phyloP scores from a whole-genome alignment of 2,113 vertebrate species.

The Odocoileus virginianus region DNA sequence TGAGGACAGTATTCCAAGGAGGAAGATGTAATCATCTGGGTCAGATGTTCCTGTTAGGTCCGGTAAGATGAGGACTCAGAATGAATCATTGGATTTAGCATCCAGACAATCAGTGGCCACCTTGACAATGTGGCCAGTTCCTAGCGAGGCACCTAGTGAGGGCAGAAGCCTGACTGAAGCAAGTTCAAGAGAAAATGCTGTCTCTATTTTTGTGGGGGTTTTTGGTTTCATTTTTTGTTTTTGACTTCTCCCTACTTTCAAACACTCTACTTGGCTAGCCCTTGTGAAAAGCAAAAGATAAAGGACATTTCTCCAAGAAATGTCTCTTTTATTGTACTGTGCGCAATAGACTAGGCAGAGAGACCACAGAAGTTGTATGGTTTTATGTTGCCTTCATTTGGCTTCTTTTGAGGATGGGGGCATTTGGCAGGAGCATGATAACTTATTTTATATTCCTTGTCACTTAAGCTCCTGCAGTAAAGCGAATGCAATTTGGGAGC shows the following conservation, averaged over 20 bases:
- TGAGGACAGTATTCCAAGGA: not conserved
- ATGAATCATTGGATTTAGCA: not conserved
- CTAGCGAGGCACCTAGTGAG: not conserved
- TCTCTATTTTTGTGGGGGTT: not conserved
- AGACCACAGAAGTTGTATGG: not conserved
- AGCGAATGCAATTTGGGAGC: not conserved
- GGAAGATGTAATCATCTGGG: too few relatives aligned
- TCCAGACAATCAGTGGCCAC: not conserved
- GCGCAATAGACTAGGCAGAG: not conserved
- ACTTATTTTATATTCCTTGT: not conserved
- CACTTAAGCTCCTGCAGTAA: not conserved
- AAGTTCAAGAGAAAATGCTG: not conserved
- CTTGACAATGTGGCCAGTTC: not conserved
- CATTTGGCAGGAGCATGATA: not conserved
- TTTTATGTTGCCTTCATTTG: not conserved
- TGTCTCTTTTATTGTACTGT: not conserved
- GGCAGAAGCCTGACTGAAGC: not conserved
- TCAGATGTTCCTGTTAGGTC: not conserved
- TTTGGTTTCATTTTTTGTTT: not conserved
- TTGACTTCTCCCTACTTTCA: not conserved
- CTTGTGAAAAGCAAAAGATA: slow-evolving; percentile 13
- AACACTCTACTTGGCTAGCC: not conserved
- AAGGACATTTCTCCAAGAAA: not conserved
- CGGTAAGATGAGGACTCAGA: not conserved
- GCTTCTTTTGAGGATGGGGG: not conserved